Evolutionary conservation across 2,797 vertebrate genomes (phyloP).

Genomic region (Hemibagrus guttatus): DNA sequence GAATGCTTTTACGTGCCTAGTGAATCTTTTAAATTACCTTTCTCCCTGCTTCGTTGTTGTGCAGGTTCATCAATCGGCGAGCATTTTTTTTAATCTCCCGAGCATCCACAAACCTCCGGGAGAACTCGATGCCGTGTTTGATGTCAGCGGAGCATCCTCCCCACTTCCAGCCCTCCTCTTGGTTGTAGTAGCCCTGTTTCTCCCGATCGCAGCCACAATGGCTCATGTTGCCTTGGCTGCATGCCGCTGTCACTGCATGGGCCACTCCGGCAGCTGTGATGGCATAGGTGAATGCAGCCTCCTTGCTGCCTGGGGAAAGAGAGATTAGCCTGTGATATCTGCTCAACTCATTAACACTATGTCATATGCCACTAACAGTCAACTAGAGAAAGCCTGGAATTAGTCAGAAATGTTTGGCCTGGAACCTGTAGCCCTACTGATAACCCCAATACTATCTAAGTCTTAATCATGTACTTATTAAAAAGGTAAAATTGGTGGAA

Average conservation of each 20-base stretch:
- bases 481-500: no score
- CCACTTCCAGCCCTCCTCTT: constrained; percentile 90
- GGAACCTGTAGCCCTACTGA: background rate
- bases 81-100: constrained; percentile 88
- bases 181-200: constrained; percentile 88
- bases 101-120: constrained; percentile 86
- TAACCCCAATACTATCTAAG: background rate
- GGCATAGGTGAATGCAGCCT: constrained; percentile 88
- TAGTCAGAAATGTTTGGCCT: background rate
- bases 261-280: constrained; percentile 88
- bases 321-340: constrained; percentile 55
- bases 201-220: constrained; percentile 87
- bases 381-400: background rate
- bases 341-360: constrained; percentile 15
- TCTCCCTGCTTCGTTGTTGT: constrained; percentile 89
- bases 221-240: constrained; percentile 89
- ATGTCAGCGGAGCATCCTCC: constrained; percentile 88
- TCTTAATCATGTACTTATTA: background rate
- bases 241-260: constrained; percentile 84
- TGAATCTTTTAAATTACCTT: constrained; percentile 62
- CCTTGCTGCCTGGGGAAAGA: constrained; percentile 83
- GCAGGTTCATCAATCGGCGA: constrained; percentile 87
- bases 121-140: constrained; percentile 88
- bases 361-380: background rate
- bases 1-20: background rate